phyloP scores from a whole-genome alignment of 2,113 vertebrate species.

The Junco hyemalis region DNA sequence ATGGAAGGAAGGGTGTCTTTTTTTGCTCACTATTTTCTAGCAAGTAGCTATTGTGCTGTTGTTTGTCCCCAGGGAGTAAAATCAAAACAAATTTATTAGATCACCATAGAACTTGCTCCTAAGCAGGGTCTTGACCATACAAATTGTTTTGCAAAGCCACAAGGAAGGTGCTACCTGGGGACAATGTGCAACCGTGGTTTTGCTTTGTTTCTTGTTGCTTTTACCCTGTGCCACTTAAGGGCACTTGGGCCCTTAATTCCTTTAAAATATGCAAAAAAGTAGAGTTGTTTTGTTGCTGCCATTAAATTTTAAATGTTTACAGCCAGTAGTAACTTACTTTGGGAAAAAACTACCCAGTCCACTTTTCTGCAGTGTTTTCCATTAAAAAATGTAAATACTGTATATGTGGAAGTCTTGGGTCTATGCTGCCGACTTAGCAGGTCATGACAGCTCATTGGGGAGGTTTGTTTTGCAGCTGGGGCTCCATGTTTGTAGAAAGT shows the following conservation, averaged over 20 bases:
- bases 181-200: not conserved
- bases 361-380: not conserved
- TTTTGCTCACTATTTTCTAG: not conserved
- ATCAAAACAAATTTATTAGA: not conserved
- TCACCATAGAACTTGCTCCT: not conserved
- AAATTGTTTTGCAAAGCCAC: not conserved
- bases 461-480: not conserved
- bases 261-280: not conserved
- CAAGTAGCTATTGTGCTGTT: not conserved
- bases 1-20: too few relatives aligned
- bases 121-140: not conserved
- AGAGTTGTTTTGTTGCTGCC: not conserved
- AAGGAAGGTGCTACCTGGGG: not conserved
- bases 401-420: not conserved
- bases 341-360: not conserved
- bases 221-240: not conserved
- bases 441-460: not conserved
- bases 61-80: not conserved
- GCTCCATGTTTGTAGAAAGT: not conserved
- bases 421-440: not conserved
- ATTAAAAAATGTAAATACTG: not conserved
- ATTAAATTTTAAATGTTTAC: not conserved
- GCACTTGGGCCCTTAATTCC: not conserved
- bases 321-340: not conserved
- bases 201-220: not conserved